Evolutionary conservation across 2,888 invertebrate species (phyloP).

Genomic region (Calameuta idolon): DNA sequence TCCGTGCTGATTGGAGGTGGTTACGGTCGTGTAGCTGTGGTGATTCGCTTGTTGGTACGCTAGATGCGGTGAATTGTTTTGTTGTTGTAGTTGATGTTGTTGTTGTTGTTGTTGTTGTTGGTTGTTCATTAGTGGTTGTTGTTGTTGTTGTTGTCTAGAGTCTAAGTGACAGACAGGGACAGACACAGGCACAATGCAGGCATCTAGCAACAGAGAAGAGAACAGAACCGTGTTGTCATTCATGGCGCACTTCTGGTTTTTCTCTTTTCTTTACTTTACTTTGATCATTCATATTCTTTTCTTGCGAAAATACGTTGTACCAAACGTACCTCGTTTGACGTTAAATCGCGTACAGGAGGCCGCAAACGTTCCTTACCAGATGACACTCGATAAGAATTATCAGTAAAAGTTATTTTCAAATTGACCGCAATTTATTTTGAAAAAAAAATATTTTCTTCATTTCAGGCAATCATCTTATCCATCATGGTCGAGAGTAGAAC

Average conservation of each 20-base stretch:
- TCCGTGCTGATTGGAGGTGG: conserved; percentile 65
- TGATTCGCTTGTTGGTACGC: conserved; percentile 68
- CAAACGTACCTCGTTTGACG: not conserved
- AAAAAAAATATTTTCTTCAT: not conserved
- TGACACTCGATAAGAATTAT: not conserved
- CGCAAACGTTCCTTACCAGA: not conserved
- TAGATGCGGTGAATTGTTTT: conserved; percentile 68
- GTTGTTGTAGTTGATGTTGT: conserved; percentile 58
- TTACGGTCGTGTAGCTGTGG: conserved; percentile 67
- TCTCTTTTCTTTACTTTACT: conserved; percentile 20
- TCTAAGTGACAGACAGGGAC: conserved; percentile 69
- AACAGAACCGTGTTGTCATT: conserved; percentile 68
- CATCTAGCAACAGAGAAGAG: conserved; percentile 94
- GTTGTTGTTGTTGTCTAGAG: conserved; percentile 66
- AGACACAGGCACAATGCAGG: conserved; percentile 76
- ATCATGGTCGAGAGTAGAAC: not conserved
- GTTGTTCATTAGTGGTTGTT: conserved; percentile 56
- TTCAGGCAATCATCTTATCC: not conserved
- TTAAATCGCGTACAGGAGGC: not conserved
- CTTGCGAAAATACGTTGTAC: not conserved
- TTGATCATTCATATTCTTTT: not conserved
- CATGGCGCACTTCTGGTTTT: conserved; percentile 58
- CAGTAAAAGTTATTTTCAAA: not conserved
- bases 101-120: conserved; percentile 61
- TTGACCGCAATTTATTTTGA: not conserved